phyloP scores from a whole-genome alignment of 2,888 invertebrate species.

The Cryptocephalus moraei region DNA sequence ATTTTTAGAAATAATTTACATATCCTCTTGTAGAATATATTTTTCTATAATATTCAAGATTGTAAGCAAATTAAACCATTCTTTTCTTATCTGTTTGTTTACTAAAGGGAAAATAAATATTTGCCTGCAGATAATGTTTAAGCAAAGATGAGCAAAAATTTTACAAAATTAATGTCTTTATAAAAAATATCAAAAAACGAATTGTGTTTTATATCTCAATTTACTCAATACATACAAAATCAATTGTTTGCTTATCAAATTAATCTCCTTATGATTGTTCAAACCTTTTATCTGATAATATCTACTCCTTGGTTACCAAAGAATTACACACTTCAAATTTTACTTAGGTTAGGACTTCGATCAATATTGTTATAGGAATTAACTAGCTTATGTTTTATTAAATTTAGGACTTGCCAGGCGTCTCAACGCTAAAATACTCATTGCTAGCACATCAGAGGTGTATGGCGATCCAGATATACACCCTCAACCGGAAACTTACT shows the following conservation, averaged over 20 bases:
- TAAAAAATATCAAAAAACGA: neutral
- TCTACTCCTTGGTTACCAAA: no score
- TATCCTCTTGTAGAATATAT: no score
- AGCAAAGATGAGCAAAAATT: no score
- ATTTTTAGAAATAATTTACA: no score
- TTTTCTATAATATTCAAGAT: no score
- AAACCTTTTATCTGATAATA: no score
- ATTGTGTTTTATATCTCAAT: neutral
- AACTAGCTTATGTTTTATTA: neutral
- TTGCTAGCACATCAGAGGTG: constrained; percentile 98
- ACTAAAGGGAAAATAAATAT: no score
- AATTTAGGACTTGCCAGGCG: constrained; percentile 75
- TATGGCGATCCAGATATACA: constrained; percentile 98
- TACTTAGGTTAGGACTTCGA: neutral
- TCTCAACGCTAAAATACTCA: constrained; percentile 82
- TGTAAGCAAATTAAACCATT: no score
- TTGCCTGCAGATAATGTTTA: no score
- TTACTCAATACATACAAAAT: neutral
- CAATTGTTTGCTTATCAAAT: neutral
- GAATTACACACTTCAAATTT: neutral
- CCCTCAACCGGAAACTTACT: constrained; percentile 95
- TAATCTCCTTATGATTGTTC: constrained; percentile 1
- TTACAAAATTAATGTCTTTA: no score
- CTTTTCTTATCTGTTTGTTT: no score
- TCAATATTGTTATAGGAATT: neutral